Base-by-base conservation (phyloP, 2,113 vertebrate genomes). In the Dasyprocta punctata region DNA sequence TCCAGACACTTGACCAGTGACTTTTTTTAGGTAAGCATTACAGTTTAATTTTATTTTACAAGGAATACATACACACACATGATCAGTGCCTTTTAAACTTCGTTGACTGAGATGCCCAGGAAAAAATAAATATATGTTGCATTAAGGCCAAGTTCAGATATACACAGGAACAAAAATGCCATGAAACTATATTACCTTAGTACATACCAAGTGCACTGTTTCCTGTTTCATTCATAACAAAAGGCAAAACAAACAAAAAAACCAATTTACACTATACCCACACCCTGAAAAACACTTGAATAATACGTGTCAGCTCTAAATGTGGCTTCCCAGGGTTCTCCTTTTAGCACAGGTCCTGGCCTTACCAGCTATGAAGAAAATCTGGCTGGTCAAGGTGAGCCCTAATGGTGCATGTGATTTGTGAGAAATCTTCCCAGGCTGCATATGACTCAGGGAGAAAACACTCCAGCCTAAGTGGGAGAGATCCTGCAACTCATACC, bases 301-400 rank as follows among this genome's bases (percentile, higher is more conserved):
- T n/a, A n/a, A n/a, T n/a, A n/a, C n/a, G n/a, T n/a, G n/a, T n/a
- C n/a, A n/a, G n/a, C n/a, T n/a, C 28, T 58, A 67, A 49, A 56
- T 4, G 28, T 90, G 65, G 58, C n/a, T 71, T 88, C 58, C 69
- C 47, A 38, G 61, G 54, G 30, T 61, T 95, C 60, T 41, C 78
- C 8, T 58, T 44, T 38, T 41, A 44, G 33, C n/a, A 36, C 41
- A 5, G 24, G 12, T 16, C 41, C 58, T 60, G 26, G 71, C 73
- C 63, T 80, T 63, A 49, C 69, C 87, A 83, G 17, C 65, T 69
- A 92, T 52, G 93, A 95, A 81, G 92, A 94, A 94, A 96, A 96
- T 95, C 97, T 93, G 92, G 96, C 97, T 92, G 89, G 28, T 93
- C 94, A 47, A 60, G 90, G 52, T 82, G 92, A 96, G 71, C 67